Conservation (phyloP, 2,113 vertebrate species). For the Myrmophylax atrothorax region DNA sequence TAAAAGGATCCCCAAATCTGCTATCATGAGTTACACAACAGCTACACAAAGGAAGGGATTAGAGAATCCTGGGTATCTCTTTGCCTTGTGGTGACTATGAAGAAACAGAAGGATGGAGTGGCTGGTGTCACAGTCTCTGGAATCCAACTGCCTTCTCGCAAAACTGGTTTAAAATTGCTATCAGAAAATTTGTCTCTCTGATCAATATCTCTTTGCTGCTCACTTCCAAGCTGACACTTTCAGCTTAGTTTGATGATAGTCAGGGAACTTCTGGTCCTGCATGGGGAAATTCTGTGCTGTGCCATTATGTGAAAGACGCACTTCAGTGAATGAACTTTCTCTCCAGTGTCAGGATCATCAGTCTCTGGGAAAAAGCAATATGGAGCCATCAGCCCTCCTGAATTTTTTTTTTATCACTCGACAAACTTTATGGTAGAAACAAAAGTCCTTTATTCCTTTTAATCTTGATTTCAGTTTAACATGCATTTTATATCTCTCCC, state of each 20-base stretch:
- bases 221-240: neutral
- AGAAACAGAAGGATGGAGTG: neutral
- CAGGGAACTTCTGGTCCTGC: fast-evolving
- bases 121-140: neutral
- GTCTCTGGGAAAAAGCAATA: neutral
- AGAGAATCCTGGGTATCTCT: neutral
- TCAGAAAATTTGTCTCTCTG: neutral
- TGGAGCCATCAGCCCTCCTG: neutral
- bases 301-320: fast-evolving
- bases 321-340: neutral
- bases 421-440: neutral
- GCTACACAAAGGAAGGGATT: neutral
- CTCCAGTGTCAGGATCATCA: neutral
- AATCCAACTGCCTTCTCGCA: neutral
- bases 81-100: neutral
- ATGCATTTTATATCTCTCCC: neutral
- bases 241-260: neutral
- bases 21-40: neutral
- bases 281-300: neutral
- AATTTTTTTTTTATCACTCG: neutral
- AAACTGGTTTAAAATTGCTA: neutral
- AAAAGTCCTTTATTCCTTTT: neutral
- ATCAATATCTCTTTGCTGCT: neutral
- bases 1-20: neutral
- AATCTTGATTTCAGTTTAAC: neutral